Evolutionary conservation across 2,797 vertebrate genomes (phyloP).

Genomic region (Enteromius unitaeniatus): DNA sequence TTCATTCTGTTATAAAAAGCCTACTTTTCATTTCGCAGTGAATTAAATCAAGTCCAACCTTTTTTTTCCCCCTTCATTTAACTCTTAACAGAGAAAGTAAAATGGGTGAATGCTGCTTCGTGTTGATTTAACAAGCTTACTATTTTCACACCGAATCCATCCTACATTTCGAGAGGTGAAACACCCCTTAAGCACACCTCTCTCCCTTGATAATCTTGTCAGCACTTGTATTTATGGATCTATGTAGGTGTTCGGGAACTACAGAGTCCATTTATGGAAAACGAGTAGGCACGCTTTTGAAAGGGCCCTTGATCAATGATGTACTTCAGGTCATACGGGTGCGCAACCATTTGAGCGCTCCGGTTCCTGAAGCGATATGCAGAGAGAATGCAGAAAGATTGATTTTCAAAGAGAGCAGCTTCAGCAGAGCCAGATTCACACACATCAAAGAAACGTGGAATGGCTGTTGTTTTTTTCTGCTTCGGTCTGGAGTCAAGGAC

Average conservation of each 20-base stretch:
- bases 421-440: conserved; percentile 40
- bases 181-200: conserved; percentile 19
- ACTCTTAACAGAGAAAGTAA: not conserved
- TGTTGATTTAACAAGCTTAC: conserved; percentile 13
- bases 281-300: conserved; percentile 45
- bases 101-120: not conserved
- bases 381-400: conserved; percentile 39
- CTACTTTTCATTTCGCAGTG: not conserved
- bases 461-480: conserved; percentile 4
- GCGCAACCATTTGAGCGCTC: conserved; percentile 38
- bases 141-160: conserved; percentile 22
- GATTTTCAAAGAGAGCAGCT: conserved; percentile 39
- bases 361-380: conserved; percentile 44
- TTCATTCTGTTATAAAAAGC: conserved; percentile 5
- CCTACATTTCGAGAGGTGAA: conserved; percentile 31
- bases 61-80: not conserved
- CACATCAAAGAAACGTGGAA: conserved; percentile 44
- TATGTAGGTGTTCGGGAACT: conserved; percentile 72
- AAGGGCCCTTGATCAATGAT: conserved; percentile 52
- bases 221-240: conserved; percentile 70
- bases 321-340: conserved; percentile 43
- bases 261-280: conserved; percentile 61
- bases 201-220: conserved; percentile 62
- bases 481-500: conserved; percentile 38
- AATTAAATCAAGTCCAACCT: not conserved